phyloP scores from a whole-genome alignment of 2,113 vertebrate genomes.

The Aplodontia rufa region DNA sequence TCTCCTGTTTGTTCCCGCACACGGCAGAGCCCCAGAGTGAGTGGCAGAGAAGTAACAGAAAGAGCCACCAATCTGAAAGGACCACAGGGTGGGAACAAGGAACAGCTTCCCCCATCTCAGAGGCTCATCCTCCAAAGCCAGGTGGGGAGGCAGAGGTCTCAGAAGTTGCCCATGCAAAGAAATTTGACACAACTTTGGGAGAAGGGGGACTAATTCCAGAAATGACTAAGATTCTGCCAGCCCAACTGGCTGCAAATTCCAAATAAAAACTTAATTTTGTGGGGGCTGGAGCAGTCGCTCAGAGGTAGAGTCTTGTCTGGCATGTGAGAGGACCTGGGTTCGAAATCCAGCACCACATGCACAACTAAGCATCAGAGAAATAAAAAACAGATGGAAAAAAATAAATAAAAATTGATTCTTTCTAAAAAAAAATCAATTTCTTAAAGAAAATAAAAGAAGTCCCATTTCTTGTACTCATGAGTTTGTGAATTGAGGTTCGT shows the following conservation, averaged over 20 bases:
- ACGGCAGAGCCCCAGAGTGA: not conserved
- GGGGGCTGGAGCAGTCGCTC: too few relatives aligned
- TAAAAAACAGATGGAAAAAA: too few relatives aligned
- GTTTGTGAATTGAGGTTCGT: not conserved
- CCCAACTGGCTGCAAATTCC: not conserved
- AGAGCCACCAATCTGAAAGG: not conserved
- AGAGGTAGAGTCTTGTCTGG: too few relatives aligned
- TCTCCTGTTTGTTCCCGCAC: not conserved
- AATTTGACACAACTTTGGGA: not conserved
- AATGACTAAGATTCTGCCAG: not conserved
- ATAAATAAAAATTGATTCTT: too few relatives aligned
- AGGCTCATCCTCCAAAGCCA: not conserved
- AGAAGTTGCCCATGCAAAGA: not conserved
- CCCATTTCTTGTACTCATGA: not conserved
- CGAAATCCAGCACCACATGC: too few relatives aligned
- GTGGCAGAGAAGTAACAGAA: not conserved
- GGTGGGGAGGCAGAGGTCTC: not conserved
- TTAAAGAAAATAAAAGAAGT: not conserved
- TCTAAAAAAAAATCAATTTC: not conserved
- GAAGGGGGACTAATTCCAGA: not conserved
- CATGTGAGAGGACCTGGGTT: too few relatives aligned
- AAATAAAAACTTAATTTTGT: not conserved
- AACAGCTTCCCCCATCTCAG: not conserved
- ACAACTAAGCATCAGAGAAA: too few relatives aligned
- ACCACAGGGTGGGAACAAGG: rapidly evolving